A percentile compares a stretch with the other conserved stretches of the same genome.
These are phyloP conservation scores for Sarcophaga variegata DNA, from an alignment of 2,888 invertebrate genomes.

Conservation along the genomic window DNA sequence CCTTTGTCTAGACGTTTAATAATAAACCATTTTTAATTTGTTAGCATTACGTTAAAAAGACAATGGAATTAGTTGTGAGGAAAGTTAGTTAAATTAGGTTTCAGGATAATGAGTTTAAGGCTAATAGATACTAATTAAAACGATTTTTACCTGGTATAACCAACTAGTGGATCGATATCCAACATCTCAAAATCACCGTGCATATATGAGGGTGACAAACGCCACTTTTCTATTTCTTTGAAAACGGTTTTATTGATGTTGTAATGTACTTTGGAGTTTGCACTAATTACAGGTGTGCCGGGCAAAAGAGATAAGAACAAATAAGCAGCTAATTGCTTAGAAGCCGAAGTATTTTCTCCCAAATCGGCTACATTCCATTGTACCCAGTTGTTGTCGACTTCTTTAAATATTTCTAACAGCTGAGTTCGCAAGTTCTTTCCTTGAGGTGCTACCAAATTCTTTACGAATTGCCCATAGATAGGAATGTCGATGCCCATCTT, in stretches of 20 bases:
- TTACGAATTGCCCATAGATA: constrained; percentile 78
- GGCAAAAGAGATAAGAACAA: constrained; percentile 90
- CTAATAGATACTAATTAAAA: background rate
- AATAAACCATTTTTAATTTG: constrained; percentile 43
- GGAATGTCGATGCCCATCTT: constrained; percentile 79
- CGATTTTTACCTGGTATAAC: constrained; percentile 86
- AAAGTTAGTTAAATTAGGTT: constrained; percentile 13
- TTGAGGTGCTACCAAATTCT: constrained; percentile 71
- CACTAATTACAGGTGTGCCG: constrained; percentile 87
- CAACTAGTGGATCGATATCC: constrained; percentile 83
- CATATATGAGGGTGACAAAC: constrained; percentile 85
- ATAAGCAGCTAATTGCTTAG: constrained; percentile 82
- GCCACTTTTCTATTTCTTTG: constrained; percentile 80
- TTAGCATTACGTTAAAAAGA: constrained; percentile 44
- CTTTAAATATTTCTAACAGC: constrained; percentile 73
- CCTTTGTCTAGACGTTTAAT: constrained; percentile 73
- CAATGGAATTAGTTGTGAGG: background rate
- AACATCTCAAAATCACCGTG: constrained; percentile 84
- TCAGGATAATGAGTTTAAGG: background rate
- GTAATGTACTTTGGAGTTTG: constrained; percentile 72
- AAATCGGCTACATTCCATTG: constrained; percentile 80
- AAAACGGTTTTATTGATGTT: constrained; percentile 72
- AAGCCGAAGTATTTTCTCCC: constrained; percentile 55
- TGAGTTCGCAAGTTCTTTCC: constrained; percentile 75
- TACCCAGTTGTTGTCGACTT: constrained; percentile 77